These are phyloP conservation scores for Scophthalmus maximus DNA, from an alignment of 2,113 vertebrate species.

Conservation along the genomic window DNA sequence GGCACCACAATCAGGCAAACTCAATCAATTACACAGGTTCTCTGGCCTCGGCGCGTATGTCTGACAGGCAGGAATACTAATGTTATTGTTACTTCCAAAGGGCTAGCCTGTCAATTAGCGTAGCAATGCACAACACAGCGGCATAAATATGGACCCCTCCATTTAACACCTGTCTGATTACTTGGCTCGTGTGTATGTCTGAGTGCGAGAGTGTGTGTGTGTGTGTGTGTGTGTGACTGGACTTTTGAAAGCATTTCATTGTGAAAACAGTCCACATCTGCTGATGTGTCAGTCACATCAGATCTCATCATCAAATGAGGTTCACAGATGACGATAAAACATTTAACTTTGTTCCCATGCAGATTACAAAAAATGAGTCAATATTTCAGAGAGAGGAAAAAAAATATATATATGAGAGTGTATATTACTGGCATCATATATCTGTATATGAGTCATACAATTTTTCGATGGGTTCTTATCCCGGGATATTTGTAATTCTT, in stretches of 20 bases:
- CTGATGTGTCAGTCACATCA: conserved; percentile 24
- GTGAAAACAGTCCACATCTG: conserved; percentile 23
- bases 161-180: conserved; percentile 81
- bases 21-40: conserved; percentile 91
- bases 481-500: no score
- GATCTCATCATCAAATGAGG: conserved; percentile 35
- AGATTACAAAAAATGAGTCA: conserved; percentile 15
- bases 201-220: conserved; percentile 20
- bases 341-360: conserved; percentile 5
- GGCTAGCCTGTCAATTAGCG: conserved; percentile 84
- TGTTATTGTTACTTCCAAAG: conserved; percentile 88
- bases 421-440: not conserved
- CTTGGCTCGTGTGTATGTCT: conserved; percentile 32
- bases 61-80: conserved; percentile 84
- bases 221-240: conserved; percentile 8
- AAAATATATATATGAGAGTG: not conserved
- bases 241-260: conserved; percentile 36
- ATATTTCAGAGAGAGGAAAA: not conserved
- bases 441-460: not conserved
- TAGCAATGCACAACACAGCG: conserved; percentile 67
- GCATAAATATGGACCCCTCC: conserved; percentile 76
- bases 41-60: conserved; percentile 85
- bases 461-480: no score
- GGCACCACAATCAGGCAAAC: conserved; percentile 94
- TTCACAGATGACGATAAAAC: conserved; percentile 29